A percentile compares a stretch with the other conserved stretches of the same genome.
Evolutionary conservation across 2,113 vertebrate species (phyloP).

Genomic region (Cichladusa arquata): DNA sequence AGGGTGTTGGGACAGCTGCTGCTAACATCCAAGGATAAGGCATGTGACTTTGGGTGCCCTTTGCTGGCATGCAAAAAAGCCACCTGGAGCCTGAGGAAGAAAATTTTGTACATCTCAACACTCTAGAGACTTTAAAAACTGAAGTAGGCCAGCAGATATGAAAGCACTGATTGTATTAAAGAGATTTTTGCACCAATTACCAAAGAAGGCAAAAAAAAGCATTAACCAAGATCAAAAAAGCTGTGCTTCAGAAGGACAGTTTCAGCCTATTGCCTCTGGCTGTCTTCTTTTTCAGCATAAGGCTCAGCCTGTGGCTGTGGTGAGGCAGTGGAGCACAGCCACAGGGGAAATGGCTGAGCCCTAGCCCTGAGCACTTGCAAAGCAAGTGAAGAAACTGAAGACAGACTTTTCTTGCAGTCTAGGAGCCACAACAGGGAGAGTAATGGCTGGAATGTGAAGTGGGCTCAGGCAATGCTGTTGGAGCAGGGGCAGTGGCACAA

Average conservation of each 20-base stretch:
- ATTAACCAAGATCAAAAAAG: conserved; percentile 8
- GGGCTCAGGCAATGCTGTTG: not conserved
- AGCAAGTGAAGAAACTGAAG: not conserved
- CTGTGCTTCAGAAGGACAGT: not conserved
- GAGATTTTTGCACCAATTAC: not conserved
- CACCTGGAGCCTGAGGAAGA: not conserved
- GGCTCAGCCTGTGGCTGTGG: not conserved
- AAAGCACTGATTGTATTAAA: not conserved
- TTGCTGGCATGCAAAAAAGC: not conserved
- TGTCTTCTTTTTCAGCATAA: not conserved
- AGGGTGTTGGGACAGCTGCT: not conserved
- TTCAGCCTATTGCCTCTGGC: not conserved
- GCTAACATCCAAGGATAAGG: not conserved
- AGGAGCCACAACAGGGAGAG: not conserved
- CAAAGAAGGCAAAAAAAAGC: not conserved
- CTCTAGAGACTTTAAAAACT: not conserved
- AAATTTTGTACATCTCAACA: not conserved
- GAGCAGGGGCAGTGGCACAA: not conserved
- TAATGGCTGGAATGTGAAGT: not conserved
- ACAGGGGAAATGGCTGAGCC: not conserved
- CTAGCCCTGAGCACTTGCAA: not conserved
- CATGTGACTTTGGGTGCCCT: not conserved
- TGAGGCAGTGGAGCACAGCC: not conserved
- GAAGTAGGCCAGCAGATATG: not conserved
- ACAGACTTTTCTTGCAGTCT: not conserved